Base-by-base conservation (phyloP, 30 jellyfish, hydroid and myxozoan genomes). In the Pseudorhiza aurosa region DNA sequence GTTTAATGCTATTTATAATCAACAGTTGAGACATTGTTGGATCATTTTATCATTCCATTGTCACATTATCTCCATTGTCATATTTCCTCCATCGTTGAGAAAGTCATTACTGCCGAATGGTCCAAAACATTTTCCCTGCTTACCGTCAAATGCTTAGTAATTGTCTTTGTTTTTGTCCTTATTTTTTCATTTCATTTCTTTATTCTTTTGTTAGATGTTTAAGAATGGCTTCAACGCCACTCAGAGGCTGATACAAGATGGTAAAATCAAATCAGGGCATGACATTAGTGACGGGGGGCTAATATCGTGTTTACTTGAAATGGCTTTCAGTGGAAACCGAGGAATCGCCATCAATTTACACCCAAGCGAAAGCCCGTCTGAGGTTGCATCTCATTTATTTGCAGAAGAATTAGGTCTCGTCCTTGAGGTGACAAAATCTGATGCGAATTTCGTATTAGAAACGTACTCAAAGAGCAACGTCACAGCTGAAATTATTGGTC, bases 281-380 rank as follows among this genome's bases (percentile, higher is more conserved):
- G 98, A 90, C 44, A 51, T 83, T 22, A 82, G 96, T 8, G 98
- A 90, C 44, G 98, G 98, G 12, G 98, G 98, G 18, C 68, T 90
- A 47, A 59, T 90, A 21, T 59, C 90, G n/a, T 64, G 96, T 14
- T 26, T 85, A 21, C 70, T 90, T 28, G 98, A 90, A 29, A 90
- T 90, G 98, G 94, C 95, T 8, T 90, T 90, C 69, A 95, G 96
- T 31, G 96, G 98, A 14, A 80, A 84, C 58, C 59, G 85, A 9
- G 94, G 95, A 10, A 40, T 89, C 59, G 31, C 39, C 17, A 53
- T 90, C 18, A 22, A 67, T 24, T 24, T 90, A 37, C 18, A 8
- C 39, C 26, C 26, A 5, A 8, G 51, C 10, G 69, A 51, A n/a
- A 2, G 25, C n/a, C 69, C 37, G 15, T 7, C 37, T 14, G 67